Conservation (phyloP, 2,888 invertebrate genomes). For the Rotaria macrura region DNA sequence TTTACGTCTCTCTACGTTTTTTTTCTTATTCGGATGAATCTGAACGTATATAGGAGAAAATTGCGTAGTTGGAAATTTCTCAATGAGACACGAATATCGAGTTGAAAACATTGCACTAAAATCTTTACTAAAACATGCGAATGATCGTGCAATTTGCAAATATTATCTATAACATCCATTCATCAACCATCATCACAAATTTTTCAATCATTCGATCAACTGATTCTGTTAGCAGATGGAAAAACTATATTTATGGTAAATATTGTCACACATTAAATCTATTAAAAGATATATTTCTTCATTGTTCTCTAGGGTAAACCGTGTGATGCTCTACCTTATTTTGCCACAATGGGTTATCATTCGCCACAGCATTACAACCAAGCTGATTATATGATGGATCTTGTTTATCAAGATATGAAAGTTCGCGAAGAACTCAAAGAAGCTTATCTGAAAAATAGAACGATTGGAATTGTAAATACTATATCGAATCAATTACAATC, state of each 20-base stretch:
- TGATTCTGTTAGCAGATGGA: background rate
- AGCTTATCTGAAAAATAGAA: background rate
- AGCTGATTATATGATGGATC: constrained; percentile 57
- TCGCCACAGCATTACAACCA: constrained; percentile 70
- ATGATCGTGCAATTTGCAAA: no score
- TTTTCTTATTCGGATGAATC: no score
- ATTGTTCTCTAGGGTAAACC: background rate
- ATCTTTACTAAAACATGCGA: no score
- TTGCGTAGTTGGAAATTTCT: no score
- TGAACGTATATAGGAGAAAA: no score
- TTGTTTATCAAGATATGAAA: background rate
- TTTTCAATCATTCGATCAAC: no score
- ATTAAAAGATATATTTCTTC: background rate
- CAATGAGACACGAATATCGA: background rate
- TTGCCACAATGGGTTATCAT: constrained; percentile 61
- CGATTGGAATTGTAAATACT: background rate
- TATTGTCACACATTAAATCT: no score
- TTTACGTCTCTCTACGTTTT: no score
- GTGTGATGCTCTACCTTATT: constrained; percentile 42
- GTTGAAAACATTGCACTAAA: no score
- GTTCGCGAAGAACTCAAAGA: background rate
- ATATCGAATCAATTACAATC: background rate
- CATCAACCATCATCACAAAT: no score
- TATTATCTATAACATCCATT: no score
- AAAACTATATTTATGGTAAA: no score